Evolutionary conservation across 1,140 invertebrate species (phyloP).

Genomic region (Pogonus chalceus): DNA sequence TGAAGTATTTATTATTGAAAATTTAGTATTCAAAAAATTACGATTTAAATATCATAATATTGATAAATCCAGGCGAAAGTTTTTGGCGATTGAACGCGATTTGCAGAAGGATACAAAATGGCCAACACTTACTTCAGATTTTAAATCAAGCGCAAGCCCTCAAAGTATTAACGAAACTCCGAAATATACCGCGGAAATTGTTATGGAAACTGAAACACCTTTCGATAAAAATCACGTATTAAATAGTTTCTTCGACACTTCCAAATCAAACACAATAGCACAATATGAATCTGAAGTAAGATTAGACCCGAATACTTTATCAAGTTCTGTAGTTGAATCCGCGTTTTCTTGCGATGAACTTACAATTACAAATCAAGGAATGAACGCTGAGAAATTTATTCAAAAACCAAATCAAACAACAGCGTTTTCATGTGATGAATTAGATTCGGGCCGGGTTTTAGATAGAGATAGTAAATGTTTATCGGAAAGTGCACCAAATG

Average conservation of each 20-base stretch:
- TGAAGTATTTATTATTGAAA: constrained; percentile 47
- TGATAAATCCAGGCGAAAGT: constrained; percentile 49
- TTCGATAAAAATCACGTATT: constrained; percentile 32
- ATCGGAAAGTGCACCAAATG: not conserved
- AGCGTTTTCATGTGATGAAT: not conserved
- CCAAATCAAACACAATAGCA: not conserved
- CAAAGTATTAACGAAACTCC: constrained; percentile 20
- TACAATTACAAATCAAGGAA: not conserved
- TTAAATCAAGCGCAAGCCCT: constrained; percentile 29
- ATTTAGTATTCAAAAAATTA: constrained; percentile 45
- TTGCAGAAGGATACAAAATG: constrained; percentile 45
- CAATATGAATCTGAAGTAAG: not conserved
- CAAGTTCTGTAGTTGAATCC: not conserved
- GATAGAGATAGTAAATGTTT: not conserved
- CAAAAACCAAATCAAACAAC: not conserved
- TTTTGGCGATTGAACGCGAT: constrained; percentile 46
- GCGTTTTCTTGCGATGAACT: not conserved
- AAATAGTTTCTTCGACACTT: constrained; percentile 32
- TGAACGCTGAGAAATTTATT: too few relatives aligned
- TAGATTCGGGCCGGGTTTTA: not conserved
- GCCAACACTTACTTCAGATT: constrained; percentile 43
- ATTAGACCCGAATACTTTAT: not conserved
- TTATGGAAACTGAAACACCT: constrained; percentile 30
- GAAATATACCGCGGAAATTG: constrained; percentile 37
- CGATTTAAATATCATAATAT: constrained; percentile 41